Percentiles rank a stretch among this genome's conserved stretches.
Conservation (phyloP, 2,888 invertebrate genomes). For the Zonitis immaculata region DNA sequence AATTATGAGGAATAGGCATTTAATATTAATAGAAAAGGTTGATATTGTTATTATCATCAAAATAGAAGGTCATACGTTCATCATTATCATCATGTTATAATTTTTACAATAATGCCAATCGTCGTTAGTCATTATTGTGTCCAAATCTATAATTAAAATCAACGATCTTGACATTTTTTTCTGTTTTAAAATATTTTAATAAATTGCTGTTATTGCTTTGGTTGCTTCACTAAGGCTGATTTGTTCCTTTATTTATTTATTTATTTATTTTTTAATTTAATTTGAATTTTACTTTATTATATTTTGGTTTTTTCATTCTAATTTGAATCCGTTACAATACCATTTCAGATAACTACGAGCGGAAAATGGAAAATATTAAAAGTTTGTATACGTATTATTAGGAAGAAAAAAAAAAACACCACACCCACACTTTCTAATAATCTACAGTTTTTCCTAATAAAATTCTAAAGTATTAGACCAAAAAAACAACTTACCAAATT, state of each 20-base stretch:
- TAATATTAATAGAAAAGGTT: conserved; percentile 18
- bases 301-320: conserved; percentile 36
- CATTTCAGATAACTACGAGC: conserved; percentile 3
- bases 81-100: background rate
- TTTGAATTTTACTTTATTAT: conserved; percentile 46
- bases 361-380: background rate
- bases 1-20: conserved; percentile 20
- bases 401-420: background rate
- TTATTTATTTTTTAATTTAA: conserved; percentile 11
- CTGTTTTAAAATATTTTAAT: too few species aligned
- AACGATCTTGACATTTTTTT: conserved; percentile 45
- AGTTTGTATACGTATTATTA: too few species aligned
- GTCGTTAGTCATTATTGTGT: conserved; percentile 37
- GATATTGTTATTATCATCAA: background rate
- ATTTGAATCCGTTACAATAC: conserved; percentile 1
- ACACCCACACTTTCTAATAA: background rate
- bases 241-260: conserved; percentile 1
- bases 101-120: background rate
- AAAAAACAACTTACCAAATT: background rate
- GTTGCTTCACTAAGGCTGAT: conserved; percentile 31
- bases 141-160: conserved; percentile 47
- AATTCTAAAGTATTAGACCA: too few species aligned
- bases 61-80: conserved; percentile 27
- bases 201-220: conserved; percentile 36
- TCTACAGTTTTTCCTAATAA: background rate